Evolutionary conservation across 2,113 vertebrate genomes (phyloP).

Genomic region (Carassius auratus): DNA sequence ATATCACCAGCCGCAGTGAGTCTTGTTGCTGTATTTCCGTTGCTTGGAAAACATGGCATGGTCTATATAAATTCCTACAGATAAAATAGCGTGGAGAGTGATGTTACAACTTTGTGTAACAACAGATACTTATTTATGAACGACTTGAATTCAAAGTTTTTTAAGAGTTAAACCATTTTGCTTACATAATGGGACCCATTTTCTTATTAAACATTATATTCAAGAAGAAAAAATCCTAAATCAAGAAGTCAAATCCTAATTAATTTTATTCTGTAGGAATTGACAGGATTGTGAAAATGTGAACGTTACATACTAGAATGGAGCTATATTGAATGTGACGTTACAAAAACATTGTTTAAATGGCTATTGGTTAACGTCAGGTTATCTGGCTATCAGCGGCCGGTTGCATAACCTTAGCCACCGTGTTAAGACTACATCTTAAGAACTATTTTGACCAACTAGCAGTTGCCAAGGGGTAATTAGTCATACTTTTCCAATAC

Average conservation of each 20-base stretch:
- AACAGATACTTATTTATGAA: neutral
- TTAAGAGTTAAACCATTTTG: too few species aligned
- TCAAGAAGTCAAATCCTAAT: too few species aligned
- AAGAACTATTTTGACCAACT: too few species aligned
- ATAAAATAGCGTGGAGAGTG: conserved; percentile 1
- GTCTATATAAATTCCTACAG: neutral
- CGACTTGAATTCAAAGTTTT: too few species aligned
- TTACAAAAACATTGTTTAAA: neutral
- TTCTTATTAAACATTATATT: neutral
- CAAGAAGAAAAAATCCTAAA: neutral
- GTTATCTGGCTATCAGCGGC: too few species aligned
- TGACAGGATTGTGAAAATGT: neutral
- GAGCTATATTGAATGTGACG: neutral
- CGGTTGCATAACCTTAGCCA: too few species aligned
- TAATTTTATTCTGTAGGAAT: neutral
- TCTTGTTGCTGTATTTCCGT: conserved; percentile 10
- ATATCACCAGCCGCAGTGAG: conserved; percentile 91
- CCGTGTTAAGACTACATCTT: too few species aligned
- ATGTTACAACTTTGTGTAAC: neutral
- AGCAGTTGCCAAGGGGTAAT: too few species aligned
- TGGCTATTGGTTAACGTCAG: too few species aligned
- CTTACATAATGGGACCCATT: too few species aligned
- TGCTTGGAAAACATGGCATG: neutral
- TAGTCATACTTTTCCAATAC: too few species aligned
- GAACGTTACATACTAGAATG: neutral